phyloP scores from a whole-genome alignment of 2,888 invertebrate genomes.

The Synanthedon myopaeformis region DNA sequence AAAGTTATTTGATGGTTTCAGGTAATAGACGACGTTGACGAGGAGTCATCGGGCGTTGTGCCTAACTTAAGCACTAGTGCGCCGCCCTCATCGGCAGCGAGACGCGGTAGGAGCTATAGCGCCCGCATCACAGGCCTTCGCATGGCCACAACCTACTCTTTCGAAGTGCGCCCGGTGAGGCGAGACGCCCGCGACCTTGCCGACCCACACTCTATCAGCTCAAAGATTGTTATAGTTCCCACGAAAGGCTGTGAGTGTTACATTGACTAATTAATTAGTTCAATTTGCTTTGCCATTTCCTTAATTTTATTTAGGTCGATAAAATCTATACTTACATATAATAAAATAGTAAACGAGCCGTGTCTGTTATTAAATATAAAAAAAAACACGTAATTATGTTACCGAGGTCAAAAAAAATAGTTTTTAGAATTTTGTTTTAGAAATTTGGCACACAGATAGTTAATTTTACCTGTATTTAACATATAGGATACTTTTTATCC shows the following conservation, averaged over 20 bases:
- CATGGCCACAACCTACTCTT: slow-evolving; percentile 86
- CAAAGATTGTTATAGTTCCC: slow-evolving; percentile 80
- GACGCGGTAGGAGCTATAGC: slow-evolving; percentile 57
- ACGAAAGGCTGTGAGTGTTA: slow-evolving; percentile 84
- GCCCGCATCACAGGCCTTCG: slow-evolving; percentile 77
- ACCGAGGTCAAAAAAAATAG: no score
- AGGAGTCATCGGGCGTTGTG: slow-evolving; percentile 26
- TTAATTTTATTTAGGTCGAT: no score
- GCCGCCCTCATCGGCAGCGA: slow-evolving; percentile 16
- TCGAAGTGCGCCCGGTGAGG: slow-evolving; percentile 76
- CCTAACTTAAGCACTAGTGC: slow-evolving; percentile 23
- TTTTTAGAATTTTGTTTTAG: no score
- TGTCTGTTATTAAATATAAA: no score
- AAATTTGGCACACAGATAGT: no score
- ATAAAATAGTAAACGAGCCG: no score
- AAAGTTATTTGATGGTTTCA: slow-evolving; percentile 19
- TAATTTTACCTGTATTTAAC: no score
- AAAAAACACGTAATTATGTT: no score
- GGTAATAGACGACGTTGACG: slow-evolving; percentile 50
- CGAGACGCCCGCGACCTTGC: slow-evolving; percentile 62
- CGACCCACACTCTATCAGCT: slow-evolving; percentile 69
- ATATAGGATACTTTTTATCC: no score
- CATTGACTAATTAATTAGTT: no score
- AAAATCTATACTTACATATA: no score
- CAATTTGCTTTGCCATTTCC: no score